Percentiles rank a stretch among this genome's conserved stretches.
phyloP scores from a whole-genome alignment of 2,113 vertebrate genomes.

The Mus musculus region DNA sequence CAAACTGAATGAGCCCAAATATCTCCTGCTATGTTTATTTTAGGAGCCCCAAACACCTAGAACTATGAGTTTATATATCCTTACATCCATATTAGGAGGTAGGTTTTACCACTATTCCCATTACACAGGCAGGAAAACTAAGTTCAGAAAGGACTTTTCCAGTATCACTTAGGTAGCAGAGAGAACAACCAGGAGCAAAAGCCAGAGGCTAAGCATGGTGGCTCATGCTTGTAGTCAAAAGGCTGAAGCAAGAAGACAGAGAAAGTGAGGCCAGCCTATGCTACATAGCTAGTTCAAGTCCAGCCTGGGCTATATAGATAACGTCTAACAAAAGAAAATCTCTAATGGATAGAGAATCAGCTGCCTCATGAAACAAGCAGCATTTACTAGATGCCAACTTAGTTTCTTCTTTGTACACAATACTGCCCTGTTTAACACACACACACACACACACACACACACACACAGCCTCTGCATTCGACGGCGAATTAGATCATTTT shows the following conservation, averaged over 20 bases:
- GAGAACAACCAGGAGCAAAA: background rate
- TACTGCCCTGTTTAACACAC: background rate
- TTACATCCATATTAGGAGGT: background rate
- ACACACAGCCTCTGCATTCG: background rate
- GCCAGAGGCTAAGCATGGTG: background rate
- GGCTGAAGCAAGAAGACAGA: background rate
- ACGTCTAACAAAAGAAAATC: background rate
- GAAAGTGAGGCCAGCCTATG: background rate
- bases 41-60: background rate
- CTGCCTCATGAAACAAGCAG: background rate
- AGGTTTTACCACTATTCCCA: background rate
- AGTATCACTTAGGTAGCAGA: background rate
- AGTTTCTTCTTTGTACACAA: constrained; percentile 24
- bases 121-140: background rate
- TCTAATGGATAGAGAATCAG: background rate
- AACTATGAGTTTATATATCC: constrained; percentile 4
- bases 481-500: background rate
- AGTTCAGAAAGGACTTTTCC: background rate
- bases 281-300: background rate
- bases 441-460: background rate
- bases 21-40: background rate
- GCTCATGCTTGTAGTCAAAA: background rate
- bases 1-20: background rate
- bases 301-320: background rate
- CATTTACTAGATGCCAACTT: background rate